Evolutionary conservation across 2,888 invertebrate species (phyloP), one percentile per base, ranked within the genome.

Genomic region (Andrena praecox): DNA sequence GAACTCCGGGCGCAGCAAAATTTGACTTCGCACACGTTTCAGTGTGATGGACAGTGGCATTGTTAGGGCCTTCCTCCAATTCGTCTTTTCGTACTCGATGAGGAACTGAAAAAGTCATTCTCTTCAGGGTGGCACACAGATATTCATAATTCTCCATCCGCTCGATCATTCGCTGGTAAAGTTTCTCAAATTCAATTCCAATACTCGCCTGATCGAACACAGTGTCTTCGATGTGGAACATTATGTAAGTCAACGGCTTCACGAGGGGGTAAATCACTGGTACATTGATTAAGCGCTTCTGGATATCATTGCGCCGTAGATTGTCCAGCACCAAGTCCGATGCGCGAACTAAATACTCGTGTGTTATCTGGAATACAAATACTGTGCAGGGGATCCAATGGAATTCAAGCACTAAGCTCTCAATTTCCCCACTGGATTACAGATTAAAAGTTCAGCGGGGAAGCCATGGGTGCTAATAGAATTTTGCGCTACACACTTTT

Each of bases 181-280:
- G 0, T 16, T 27, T n/a, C n/a, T 29, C 16, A 59, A 29, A 5
- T 35, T 56, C 24, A 64, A 35, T 67, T 16, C 20, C 20, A 54
- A 56, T 29, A 60, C 77, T 68, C 89, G 97, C 97, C 95, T 97
- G 97, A 94, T 98, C 97, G 91, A 97, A 97, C 0, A 96, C 96
- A 24, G 95, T 94, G 81, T 96, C 95, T 12, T 97, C 97, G 77
- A 97, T 97, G 90, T 97, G 97, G 91, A 97, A 98, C 97, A 97
- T 97, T 7, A 96, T 96, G 90, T 97, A 96, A 0, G 97, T 93
- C 12, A 97, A 94, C 0, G 96, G 95, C 0, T 93, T 92, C 2
- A 85, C 68, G 12, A 85, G 70, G 2, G 89, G 82, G 2, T 81
- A 84, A n/a, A 62, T 42, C 7, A 84, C 74, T 0, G 88, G 87